phyloP scores from a whole-genome alignment of 2,113 vertebrate genomes.

The Marmota flaviventris region DNA sequence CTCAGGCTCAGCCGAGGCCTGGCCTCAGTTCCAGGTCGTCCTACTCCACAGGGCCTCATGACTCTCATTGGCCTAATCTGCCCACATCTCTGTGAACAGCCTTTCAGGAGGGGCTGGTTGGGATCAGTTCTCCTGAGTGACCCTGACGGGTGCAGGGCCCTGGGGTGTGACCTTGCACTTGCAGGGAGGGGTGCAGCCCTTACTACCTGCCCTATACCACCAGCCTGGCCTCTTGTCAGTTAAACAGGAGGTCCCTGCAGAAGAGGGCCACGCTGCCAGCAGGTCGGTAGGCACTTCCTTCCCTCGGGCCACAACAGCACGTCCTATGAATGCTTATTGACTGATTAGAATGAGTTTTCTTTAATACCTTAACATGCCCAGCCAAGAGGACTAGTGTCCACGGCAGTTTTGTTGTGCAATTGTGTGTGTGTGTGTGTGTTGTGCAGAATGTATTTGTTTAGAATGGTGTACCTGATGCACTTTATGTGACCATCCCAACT shows the following conservation, averaged over 20 bases:
- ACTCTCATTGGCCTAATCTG: neutral
- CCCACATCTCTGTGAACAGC: neutral
- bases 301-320: too few relatives aligned
- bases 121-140: neutral
- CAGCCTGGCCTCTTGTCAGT: neutral
- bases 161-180: fast-evolving
- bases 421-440: neutral
- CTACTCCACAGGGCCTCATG: neutral
- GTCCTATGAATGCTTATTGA: neutral
- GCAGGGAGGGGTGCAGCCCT: neutral
- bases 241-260: neutral
- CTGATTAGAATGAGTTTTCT: neutral
- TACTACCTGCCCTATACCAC: fast-evolving
- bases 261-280: neutral
- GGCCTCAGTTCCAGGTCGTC: neutral
- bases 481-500: too few relatives aligned
- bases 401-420: neutral
- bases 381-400: neutral
- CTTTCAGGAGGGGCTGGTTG: neutral
- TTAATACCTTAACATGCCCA: neutral
- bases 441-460: neutral
- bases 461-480: fast-evolving
- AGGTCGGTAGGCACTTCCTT: fast-evolving
- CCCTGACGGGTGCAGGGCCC: fast-evolving
- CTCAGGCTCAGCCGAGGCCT: neutral